phyloP scores from a whole-genome alignment of 2,797 vertebrate species.

The Phrynocephalus guinanensis region DNA sequence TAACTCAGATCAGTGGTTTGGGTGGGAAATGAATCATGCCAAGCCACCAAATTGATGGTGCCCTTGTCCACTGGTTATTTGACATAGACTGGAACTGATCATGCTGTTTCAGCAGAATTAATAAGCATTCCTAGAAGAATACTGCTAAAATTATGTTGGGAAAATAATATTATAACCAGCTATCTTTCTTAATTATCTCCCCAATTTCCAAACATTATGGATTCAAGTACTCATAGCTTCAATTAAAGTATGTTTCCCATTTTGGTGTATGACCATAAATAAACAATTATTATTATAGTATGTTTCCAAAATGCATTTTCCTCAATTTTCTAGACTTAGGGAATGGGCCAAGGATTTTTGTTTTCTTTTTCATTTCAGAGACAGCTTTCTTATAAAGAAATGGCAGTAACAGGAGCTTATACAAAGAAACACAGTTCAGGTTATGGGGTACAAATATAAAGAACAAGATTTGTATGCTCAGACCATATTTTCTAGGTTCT shows the following conservation, averaged over 20 bases:
- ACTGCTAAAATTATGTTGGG: neutral
- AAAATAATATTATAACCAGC: too few relatives aligned
- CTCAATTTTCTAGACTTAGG: neutral
- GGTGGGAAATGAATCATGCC: too few relatives aligned
- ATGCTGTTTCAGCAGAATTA: too few relatives aligned
- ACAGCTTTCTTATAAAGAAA: neutral
- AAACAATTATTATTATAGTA: neutral
- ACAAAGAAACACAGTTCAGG: neutral
- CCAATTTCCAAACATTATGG: neutral
- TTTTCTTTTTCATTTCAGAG: neutral
- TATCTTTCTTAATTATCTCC: neutral
- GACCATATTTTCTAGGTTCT: neutral
- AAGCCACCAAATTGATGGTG: too few relatives aligned
- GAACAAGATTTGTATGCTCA: rapidly evolving
- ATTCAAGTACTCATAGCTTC: neutral
- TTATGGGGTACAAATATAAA: neutral
- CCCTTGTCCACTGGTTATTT: neutral
- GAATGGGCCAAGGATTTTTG: neutral
- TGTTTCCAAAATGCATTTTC: neutral
- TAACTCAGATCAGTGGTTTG: too few relatives aligned
- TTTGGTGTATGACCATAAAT: too few relatives aligned
- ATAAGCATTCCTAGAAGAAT: neutral
- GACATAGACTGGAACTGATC: neutral
- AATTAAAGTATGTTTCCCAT: neutral
- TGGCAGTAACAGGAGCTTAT: too few relatives aligned